Base-by-base conservation (phyloP, 2,888 invertebrate genomes). In the Nomada ferruginata region DNA sequence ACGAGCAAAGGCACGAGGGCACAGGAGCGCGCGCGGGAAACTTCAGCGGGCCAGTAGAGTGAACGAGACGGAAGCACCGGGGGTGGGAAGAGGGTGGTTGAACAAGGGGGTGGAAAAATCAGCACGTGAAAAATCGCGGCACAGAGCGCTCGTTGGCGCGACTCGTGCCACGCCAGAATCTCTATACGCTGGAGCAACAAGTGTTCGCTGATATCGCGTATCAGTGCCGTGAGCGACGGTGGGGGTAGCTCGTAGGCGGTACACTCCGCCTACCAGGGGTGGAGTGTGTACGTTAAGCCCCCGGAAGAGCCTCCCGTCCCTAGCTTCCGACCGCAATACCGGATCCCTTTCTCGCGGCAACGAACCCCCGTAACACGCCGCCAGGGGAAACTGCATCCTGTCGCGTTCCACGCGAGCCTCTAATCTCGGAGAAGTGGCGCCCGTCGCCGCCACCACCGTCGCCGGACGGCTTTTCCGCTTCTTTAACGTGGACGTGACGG, bases 231-330 rank as follows among this genome's bases (percentile, higher is more conserved):
- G 76, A 57, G 59, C 26, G 75, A 85, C 79, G 85, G 89, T 89
- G 89, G 91, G 90, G 90, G 88, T 72, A 88, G 87, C 87, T 88
- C 88, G 91, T 91, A 90, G 90, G 91, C 91, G 91, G 90, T 90
- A 88, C 90, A 90, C 92, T 92, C 93, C 93, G 93, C 93, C 93
- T 90, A 90, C 88, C 85, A 86, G 87, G 91, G 92, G 92, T 91
- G 92, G 93, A 91, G 92, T 92, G 89, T 84, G 86, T 87, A 87
- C 85, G 86, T 89, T 87, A 83, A 88, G 78, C 88, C 88, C 90
- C 90, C 88, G 77, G 87, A 85, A 76, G 59, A 84, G 71, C 81
- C 80, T 76, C 79, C 71, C 66, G 44, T 75, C 79, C 81, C 81
- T 50, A 74, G 77, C 52, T 76, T 75, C 75, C 79, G 79, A 77